Base-by-base conservation (phyloP, 1,140 invertebrate species). In the Phymastichus coffea region DNA sequence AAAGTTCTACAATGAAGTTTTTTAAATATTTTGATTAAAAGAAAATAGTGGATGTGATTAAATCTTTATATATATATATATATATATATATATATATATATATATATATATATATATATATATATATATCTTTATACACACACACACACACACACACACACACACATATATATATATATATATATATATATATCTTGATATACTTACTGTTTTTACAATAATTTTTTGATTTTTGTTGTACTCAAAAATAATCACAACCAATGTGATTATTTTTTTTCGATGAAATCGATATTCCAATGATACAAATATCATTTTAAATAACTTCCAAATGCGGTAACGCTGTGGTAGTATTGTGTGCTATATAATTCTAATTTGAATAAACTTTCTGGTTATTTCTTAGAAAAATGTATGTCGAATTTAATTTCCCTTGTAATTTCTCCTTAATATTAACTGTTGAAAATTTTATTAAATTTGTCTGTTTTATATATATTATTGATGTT, bases 341-440 rank as follows among this genome's bases (percentile, higher is more conserved):
- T 63, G 38, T 59, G 59, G 47, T 68, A 65, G 35, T 68, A 64
- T 38, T 52, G 57, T 66, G 61, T 58, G 44, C 56, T 62, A 46
- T 66, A 68, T 46, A 37, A 46, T 60, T 51, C 40, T 67, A 63
- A 40, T 44, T 67, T 67, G 65, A 70, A 70, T 70, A 70, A 63
- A 67, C 35, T 54, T 66, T 60, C 53, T 65, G 61, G 56, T 66
- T 68, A 65, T 68, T 61, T 66, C 67, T 67, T 70, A 64, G 63
- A 70, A 70, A 68, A 68, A n/a, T n/a, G n/a, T n/a, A n/a, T n/a
- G n/a, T n/a, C n/a, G n/a, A n/a, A n/a, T n/a, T n/a, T n/a, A n/a
- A n/a, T n/a, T n/a, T n/a, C n/a, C n/a, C n/a, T n/a, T n/a, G n/a
- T n/a, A n/a, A n/a, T n/a, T n/a, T n/a, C n/a, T n/a, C n/a, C n/a